Evolutionary conservation across 2,888 invertebrate species (phyloP).

Genomic region (Pyralis farinalis): DNA sequence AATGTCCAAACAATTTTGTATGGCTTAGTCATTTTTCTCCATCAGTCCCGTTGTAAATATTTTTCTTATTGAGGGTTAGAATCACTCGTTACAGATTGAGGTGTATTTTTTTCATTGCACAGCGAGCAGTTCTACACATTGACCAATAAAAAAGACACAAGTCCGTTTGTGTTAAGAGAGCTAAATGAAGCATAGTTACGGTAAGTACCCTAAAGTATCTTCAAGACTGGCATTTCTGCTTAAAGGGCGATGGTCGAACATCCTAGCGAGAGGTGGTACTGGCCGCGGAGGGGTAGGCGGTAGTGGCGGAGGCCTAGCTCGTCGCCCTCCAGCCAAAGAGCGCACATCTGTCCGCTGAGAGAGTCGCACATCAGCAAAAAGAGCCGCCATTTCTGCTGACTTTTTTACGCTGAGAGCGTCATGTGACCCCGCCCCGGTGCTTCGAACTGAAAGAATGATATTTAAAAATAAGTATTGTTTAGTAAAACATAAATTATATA

Average conservation of each 20-base stretch:
- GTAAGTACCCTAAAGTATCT: slow-evolving; percentile 84
- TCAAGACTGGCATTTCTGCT: slow-evolving; percentile 80
- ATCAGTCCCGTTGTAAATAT: no score
- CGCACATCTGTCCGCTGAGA: slow-evolving; percentile 86
- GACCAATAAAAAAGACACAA: no score
- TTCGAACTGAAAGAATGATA: slow-evolving; percentile 51
- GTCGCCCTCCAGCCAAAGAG: slow-evolving; percentile 40
- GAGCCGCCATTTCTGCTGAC: slow-evolving; percentile 92
- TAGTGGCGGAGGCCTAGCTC: slow-evolving; percentile 34
- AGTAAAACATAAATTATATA: no score
- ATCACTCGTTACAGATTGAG: neutral
- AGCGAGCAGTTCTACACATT: no score
- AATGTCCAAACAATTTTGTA: no score
- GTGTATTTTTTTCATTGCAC: no score
- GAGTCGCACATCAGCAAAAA: slow-evolving; percentile 89
- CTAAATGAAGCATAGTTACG: slow-evolving; percentile 59
- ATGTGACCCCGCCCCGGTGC: slow-evolving; percentile 76
- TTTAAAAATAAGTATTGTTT: no score
- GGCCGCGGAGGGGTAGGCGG: slow-evolving; percentile 36
- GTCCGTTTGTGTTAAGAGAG: slow-evolving; percentile 6
- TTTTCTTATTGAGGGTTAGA: no score
- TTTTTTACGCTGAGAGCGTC: slow-evolving; percentile 93
- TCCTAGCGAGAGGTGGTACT: slow-evolving; percentile 41
- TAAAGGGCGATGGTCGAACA: slow-evolving; percentile 60
- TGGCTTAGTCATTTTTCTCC: no score